Evolutionary conservation across 1,140 invertebrate species (phyloP), one percentile per base, ranked within the genome.

Genomic region (Nymphalis io): DNA sequence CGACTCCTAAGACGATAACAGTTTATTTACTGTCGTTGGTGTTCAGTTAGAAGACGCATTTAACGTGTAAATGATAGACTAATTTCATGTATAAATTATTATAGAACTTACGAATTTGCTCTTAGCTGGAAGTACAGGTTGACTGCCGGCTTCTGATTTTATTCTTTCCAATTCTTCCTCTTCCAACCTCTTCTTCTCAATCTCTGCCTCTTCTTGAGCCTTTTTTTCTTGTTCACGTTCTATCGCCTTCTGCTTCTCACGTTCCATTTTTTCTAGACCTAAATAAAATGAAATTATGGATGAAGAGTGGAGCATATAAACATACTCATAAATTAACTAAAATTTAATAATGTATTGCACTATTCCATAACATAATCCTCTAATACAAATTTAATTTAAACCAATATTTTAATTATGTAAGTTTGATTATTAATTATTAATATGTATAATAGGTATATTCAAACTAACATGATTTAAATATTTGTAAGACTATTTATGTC

Each of bases 231-330:
- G 92, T 80, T 97, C 95, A 58, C 94, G 94, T 85, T 98, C 97
- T 71, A 97, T 92, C 76, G 97, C 96, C 79, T 96, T 97, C 80
- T 96, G 95, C 88, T 99, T 99, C 76, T 99, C 98, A 58, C 96
- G 93, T 91, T 99, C 98, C 97, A 99, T 99, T 93, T 99, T 99
- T 87, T 99, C 98, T 67, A 99, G 91, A 40, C 98, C 93, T 92
- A 79, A 18, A 60, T 55, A 15, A 27, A 23, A 12, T 53, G 8
- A 15, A 3, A 15, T 3, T 0, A 4, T 44, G n/a, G n/a, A n/a
- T n/a, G n/a, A n/a, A n/a, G n/a, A n/a, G n/a, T n/a, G n/a, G n/a
- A n/a, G n/a, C n/a, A n/a, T n/a, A n/a, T n/a, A n/a, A n/a, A n/a
- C n/a, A n/a, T n/a, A n/a, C n/a, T n/a, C n/a, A n/a, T n/a, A n/a